Percentiles rank a stretch among this genome's conserved stretches.
These are phyloP conservation scores for Atethmia centrago DNA, from an alignment of 2,888 invertebrate species.

Conservation along the genomic window DNA sequence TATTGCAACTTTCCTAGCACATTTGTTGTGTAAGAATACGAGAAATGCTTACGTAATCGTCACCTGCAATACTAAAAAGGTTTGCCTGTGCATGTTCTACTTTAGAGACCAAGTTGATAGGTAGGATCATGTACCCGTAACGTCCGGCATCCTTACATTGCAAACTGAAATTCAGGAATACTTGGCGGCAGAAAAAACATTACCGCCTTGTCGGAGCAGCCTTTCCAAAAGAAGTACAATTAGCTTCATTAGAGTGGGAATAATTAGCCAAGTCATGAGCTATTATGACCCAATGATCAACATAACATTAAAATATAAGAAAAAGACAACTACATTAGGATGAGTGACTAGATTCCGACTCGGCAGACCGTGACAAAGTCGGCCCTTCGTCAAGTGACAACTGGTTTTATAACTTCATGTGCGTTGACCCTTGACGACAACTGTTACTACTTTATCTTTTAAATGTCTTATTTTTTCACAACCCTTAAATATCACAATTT, in stretches of 20 bases:
- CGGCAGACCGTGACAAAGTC: constrained; percentile 8
- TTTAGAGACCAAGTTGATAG: neutral
- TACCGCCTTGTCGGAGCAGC: neutral
- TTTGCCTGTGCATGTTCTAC: too few species aligned
- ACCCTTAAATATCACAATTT: constrained; percentile 21
- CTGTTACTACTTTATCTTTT: constrained; percentile 16
- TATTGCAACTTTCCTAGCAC: neutral
- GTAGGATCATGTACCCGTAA: neutral
- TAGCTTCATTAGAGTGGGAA: neutral
- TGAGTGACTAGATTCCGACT: neutral
- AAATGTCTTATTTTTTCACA: constrained; percentile 25
- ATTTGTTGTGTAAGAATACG: neutral
- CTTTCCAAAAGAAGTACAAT: neutral
- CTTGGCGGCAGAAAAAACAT: neutral
- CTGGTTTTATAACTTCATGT: constrained; percentile 34
- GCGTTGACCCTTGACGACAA: constrained; percentile 6
- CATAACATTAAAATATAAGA: neutral
- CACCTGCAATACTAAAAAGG: too few species aligned
- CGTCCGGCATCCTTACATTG: neutral
- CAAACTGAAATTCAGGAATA: neutral
- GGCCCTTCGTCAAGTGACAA: constrained; percentile 12
- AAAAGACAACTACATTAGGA: neutral
- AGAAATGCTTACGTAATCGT: too few species aligned
- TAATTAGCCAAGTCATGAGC: neutral
- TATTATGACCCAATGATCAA: neutral